Evolutionary conservation across 2,888 invertebrate genomes (phyloP), one percentile per base, ranked within the genome.

Genomic region (Caradrina clavipalpis): DNA sequence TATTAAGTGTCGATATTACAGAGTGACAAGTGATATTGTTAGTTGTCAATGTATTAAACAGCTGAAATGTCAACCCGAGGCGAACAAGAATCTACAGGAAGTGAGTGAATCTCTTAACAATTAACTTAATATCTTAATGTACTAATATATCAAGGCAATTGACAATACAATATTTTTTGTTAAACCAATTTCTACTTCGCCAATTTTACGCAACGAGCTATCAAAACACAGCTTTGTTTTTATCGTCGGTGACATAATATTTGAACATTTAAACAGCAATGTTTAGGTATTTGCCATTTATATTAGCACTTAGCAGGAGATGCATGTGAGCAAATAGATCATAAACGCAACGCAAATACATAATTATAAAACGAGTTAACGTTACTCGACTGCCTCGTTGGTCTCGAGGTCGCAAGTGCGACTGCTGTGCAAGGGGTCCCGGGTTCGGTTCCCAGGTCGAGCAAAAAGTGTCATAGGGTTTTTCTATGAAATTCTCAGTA

Each of bases 321-420:
- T 56, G 59, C 61, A 61, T 5, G 35, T 55, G 45, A 35, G 19
- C 39, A 62, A 61, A 73, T 39, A 73, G 6, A 55, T 35, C 19
- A n/a, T 55, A 55, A 62, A 51, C 1, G n/a, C 17, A 62, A 55
- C 21, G 22, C 22, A 73, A 68, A 69, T 61, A 64, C 0, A 4
- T 39, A 57, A 45, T 45, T 2, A 60, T 21, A 11, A 3, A 17
- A 42, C 17, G 19, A 47, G 22, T 35, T 22, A 26, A 21, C 19
- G 19, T 61, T 53, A 56, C 21, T n/a, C n/a, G n/a, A n/a, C n/a
- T n/a, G n/a, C n/a, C n/a, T n/a, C n/a, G n/a, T n/a, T n/a, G n/a
- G n/a, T n/a, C n/a, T n/a, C n/a, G n/a, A n/a, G n/a, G n/a, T n/a
- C n/a, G n/a, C n/a, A n/a, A n/a, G n/a, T n/a, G n/a, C n/a, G n/a